Evolutionary conservation across 2,888 invertebrate species (phyloP), one percentile per base, ranked within the genome.

Genomic region (Agrenia bidenticulata): DNA sequence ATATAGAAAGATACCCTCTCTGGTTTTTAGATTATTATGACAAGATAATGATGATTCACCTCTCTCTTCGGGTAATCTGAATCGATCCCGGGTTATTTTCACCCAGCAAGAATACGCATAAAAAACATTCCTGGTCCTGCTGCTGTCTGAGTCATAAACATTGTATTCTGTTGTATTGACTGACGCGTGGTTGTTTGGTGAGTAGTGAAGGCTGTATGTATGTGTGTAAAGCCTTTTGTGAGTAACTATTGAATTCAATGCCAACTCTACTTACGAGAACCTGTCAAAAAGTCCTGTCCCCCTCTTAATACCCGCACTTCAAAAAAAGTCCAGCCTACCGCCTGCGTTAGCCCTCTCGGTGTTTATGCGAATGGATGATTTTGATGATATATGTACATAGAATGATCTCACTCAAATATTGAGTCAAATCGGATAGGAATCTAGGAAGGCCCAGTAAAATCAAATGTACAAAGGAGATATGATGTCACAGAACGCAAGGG

Each of bases 1-100:
- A 32, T 11, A 32, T 27, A 24, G 27, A 55, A 32, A 55, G 55
- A 55, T 51, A 51, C 23, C 21, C 51, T 27, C 13, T 27, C 13
- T 2, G 17, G 11, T 26, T 11, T 24, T 55, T 55, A 71, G 71
- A 71, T 71, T 71, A 74, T 75, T 72, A 75, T 73, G 73, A 75
- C 73, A 74, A 68, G 72, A 75, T 75, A 75, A 75, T 75, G 75
- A 75, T 75, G 75, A 75, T 75, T 75, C 75, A 75, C 75, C 73
- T 72, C 65, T 61, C 65, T 61, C 50, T 61, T 62, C 45, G 55
- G 32, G 55, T 27, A 26, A 39, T 45, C n/a, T 68, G 68, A 72
- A 69, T 74, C 70, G 70, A 74, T 73, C 71, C 69, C 61, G 69
- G 55, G 58, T 62, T 68, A 67, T 61, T 69, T 69, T 67, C 50